phyloP scores from a whole-genome alignment of 2,888 invertebrate genomes.

The Pterostichus niger region DNA sequence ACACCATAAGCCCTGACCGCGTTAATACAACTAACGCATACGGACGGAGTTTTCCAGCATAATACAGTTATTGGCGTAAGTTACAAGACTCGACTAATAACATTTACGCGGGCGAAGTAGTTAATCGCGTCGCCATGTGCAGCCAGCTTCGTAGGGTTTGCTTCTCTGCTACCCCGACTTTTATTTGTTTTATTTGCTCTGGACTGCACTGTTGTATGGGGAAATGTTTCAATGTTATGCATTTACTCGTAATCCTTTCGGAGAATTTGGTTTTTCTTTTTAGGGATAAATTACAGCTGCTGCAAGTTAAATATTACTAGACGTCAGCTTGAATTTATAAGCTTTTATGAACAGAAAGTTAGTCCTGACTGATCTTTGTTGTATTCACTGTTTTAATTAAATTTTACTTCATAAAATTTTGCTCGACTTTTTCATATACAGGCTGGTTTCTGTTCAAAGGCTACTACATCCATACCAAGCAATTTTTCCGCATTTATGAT shows the following conservation, averaged over 20 bases:
- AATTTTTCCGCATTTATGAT: too few relatives aligned
- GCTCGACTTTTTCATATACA: not conserved
- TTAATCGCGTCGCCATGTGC: conserved; percentile 73
- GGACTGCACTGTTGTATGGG: not conserved
- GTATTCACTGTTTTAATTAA: conserved; percentile 46
- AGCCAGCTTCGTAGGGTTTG: conserved; percentile 68
- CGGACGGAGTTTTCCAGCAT: conserved; percentile 70
- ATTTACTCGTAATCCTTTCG: conserved; percentile 39
- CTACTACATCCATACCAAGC: too few relatives aligned
- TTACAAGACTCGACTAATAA: conserved; percentile 73
- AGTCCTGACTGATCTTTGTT: conserved; percentile 28
- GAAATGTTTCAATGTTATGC: conserved; percentile 51
- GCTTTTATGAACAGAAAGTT: conserved; percentile 45
- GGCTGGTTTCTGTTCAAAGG: too few relatives aligned
- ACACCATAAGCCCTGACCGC: conserved; percentile 25
- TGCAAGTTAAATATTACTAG: conserved; percentile 34
- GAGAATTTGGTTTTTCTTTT: conserved; percentile 41
- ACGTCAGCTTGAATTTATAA: conserved; percentile 45
- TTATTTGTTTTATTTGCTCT: conserved; percentile 40
- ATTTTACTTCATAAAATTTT: conserved; percentile 38
- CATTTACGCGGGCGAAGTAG: conserved; percentile 70
- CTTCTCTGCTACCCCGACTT: conserved; percentile 3
- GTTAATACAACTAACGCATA: conserved; percentile 37
- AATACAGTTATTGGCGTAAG: conserved; percentile 73
- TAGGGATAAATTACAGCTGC: conserved; percentile 22